Base-by-base conservation (phyloP, 2,113 vertebrate species). In the Scophthalmus maximus region DNA sequence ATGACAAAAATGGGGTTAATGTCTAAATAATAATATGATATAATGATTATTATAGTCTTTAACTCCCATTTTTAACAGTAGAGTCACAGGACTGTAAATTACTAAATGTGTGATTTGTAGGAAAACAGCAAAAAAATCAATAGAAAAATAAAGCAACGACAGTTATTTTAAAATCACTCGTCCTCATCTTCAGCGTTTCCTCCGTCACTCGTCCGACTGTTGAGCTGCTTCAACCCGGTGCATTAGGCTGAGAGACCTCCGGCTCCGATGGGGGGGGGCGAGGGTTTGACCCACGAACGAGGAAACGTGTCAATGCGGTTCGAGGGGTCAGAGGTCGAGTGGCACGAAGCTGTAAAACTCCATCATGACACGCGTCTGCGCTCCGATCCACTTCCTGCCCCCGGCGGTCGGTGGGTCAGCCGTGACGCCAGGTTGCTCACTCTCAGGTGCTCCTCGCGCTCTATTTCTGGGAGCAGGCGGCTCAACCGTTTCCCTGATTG, bases 401-500 rank as follows among this genome's bases (percentile, higher is more conserved):
- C 36, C 11, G 74, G 49, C 44, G 0, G 42, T 40, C 36, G 10
- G 62, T 59, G 32, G 47, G 57, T 70, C 75, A 66, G 69, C 82
- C 42, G 51, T 59, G 71, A 78, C 79, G 81, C 79, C 25, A 10
- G 1, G 38, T 68, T 18, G 58, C 51, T 68, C 38, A 8, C 70
- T 52, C 53, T 69, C 69, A 81, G 82, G 81, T 89, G 78, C 80
- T 84, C 55, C 67, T 73, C 40, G n/a, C 44, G 57, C 76, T 91
- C 90, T 92, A 91, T 93, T 91, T 92, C 80, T 83, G 85, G n/a
- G 87, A 91, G 2, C 62, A 5, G 56, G 68, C 68, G 82, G 57
- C 79, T 91, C 90, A 79, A 88, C 85, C 76, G 75, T 88, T 90
- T 89, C 88, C n/a, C 91, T 83, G 87, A 93, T 93, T 91, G 92